These are phyloP conservation scores for Odontesthes bonariensis DNA, from an alignment of 2,113 vertebrate species.

Conservation along the genomic window DNA sequence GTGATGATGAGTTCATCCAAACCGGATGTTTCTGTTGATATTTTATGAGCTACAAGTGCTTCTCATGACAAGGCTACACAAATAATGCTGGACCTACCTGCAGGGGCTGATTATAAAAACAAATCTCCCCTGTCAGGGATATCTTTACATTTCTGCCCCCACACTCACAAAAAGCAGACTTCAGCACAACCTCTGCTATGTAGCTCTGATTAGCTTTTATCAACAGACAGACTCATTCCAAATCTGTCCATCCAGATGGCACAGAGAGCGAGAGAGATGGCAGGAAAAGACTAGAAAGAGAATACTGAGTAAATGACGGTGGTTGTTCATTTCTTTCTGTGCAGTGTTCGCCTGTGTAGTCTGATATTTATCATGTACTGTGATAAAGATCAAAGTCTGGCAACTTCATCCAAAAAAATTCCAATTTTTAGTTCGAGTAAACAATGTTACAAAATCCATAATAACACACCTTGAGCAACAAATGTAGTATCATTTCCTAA, in stretches of 20 bases:
- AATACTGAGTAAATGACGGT: conserved; percentile 33
- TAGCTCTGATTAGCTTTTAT: conserved; percentile 71
- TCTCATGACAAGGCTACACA: conserved; percentile 9
- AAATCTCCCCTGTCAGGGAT: conserved; percentile 37
- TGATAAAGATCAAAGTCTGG: not conserved
- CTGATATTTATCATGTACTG: not conserved
- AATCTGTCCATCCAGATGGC: conserved; percentile 80
- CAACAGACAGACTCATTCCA: conserved; percentile 72
- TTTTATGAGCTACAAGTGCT: conserved; percentile 7
- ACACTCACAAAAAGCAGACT: conserved; percentile 56
- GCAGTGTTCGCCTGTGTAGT: conserved; percentile 1
- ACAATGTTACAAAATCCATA: not conserved
- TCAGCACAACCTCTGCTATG: conserved; percentile 50
- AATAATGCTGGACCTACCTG: conserved; percentile 25
- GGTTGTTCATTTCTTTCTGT: conserved; percentile 31
- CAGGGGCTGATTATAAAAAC: conserved; percentile 35
- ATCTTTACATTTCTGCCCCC: conserved; percentile 40
- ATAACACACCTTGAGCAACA: not conserved
- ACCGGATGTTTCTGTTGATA: conserved; percentile 13
- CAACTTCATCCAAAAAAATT: not conserved
- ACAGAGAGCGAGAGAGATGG: conserved; percentile 51
- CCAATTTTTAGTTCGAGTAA: not conserved
- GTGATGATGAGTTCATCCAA: conserved; percentile 30
- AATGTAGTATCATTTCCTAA: not conserved
- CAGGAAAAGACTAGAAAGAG: conserved; percentile 42